Percentiles rank a stretch among this genome's conserved stretches.
Conservation (phyloP, 1,140 invertebrate genomes). For the Drosophila pachea region DNA sequence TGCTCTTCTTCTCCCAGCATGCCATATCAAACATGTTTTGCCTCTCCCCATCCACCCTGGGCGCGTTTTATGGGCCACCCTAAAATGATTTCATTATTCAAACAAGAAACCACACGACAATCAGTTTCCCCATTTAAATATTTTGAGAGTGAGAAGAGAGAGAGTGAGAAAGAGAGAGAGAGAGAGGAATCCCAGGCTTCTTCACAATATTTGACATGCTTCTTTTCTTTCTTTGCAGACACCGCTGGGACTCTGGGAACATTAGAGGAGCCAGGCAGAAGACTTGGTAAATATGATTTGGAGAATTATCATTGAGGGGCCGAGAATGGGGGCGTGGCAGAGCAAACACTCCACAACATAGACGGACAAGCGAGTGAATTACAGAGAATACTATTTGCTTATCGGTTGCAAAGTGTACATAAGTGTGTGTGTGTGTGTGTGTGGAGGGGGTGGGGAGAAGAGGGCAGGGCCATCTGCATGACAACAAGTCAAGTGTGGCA, state of each 20-base stretch:
- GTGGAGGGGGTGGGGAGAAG: neutral
- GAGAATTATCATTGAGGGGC: conserved; percentile 10
- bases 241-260: conserved; percentile 8
- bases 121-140: conserved; percentile 20
- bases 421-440: conserved; percentile 1
- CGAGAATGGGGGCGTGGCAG: neutral
- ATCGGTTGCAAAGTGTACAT: neutral
- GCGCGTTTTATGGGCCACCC: conserved; percentile 3
- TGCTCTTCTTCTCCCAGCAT: neutral
- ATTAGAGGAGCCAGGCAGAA: conserved; percentile 26
- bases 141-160: conserved; percentile 1
- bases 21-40: neutral
- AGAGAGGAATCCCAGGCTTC: no score
- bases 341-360: conserved; percentile 23
- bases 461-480: neutral
- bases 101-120: conserved; percentile 25
- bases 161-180: neutral
- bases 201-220: conserved; percentile 11
- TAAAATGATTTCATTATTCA: conserved; percentile 26
- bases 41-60: neutral
- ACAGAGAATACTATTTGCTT: conserved; percentile 25
- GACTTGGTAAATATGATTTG: conserved; percentile 36
- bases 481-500: conserved; percentile 21
- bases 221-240: conserved; percentile 38
- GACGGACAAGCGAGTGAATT: conserved; percentile 24